Evolutionary conservation across 2,888 invertebrate genomes (phyloP), one percentile per base, ranked within the genome.

Genomic region (Calameuta filiformis): DNA sequence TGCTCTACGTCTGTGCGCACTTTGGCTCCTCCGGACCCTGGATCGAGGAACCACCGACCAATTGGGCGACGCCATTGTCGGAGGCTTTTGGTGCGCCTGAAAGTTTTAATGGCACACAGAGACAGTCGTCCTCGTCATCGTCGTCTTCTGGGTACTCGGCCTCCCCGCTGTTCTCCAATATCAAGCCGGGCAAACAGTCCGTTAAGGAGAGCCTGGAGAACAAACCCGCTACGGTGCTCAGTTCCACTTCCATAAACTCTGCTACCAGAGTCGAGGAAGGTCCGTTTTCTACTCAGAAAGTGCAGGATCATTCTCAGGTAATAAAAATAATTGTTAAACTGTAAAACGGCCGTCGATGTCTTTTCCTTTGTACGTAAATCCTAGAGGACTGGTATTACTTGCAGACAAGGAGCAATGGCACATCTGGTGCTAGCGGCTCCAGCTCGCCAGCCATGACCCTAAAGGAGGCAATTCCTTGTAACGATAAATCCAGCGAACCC

Each of bases 1-100:
- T 96, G 79, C 91, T 96, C 81, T 96, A 96, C 91, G 94, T 95
- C 83, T 95, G 95, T 87, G 93, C 95, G 89, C 95, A 95, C 88
- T 92, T 94, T 79, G 93, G 91, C 35, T 86, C 88, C 23, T 88
- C 88, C 79, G 90, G 88, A 76, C 92, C 92, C 9, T 91, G 90
- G 91, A 86, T 89, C 86, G 94, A 93, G 83, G 90, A 90, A 77
- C 91, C 85, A 31, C 92, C 85, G 77, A 83, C 83, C 12, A 87
- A 87, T 75, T 90, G 89, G 88, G 82, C 92, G 4, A 81, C 91
- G 33, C 92, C 93, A 4, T 85, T 93, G 35, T 81, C 87, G 12
- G 89, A 69, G 89, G 90, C 73, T 87, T 90, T 71, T 37, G 76
- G 37, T 37, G 74, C 37, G 2, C 33, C 79, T 69, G 79, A 77